Evolutionary conservation across 2,113 vertebrate species (phyloP).

Genomic region (Cheirogaleus medius): DNA sequence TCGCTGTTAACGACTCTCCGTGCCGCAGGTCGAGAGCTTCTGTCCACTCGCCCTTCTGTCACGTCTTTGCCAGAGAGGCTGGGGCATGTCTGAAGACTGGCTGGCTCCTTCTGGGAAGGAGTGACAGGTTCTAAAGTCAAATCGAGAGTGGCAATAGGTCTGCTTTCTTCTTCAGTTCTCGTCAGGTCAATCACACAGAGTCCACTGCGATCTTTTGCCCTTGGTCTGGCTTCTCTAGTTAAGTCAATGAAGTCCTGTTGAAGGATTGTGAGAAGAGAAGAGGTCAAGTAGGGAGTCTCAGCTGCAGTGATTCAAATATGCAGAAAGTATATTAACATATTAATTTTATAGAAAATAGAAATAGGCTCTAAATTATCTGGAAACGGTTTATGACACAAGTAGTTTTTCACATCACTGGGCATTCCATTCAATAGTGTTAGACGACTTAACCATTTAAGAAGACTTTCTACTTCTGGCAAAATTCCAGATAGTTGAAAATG

Average conservation of each 20-base stretch:
- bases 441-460: not conserved
- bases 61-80: not conserved
- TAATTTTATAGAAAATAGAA: not conserved
- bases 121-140: not conserved
- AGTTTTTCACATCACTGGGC: not conserved
- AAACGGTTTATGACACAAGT: not conserved
- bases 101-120: slow-evolving; percentile 8
- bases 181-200: slow-evolving; percentile 83
- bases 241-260: slow-evolving; percentile 87
- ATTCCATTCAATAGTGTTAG: not conserved
- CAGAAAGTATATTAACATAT: not conserved
- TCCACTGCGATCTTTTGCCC: fast-evolving
- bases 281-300: not conserved
- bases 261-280: slow-evolving; percentile 39
- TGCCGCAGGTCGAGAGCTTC: not conserved
- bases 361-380: not conserved
- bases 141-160: slow-evolving; percentile 55
- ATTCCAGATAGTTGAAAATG: not conserved
- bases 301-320: not conserved
- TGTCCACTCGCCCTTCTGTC: fast-evolving
- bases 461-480: not conserved
- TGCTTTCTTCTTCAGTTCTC: slow-evolving; percentile 67
- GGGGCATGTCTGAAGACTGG: not conserved
- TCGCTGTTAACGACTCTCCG: not conserved
- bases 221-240: slow-evolving; percentile 78